phyloP scores from a whole-genome alignment of 2,113 vertebrate genomes.

The Rutilus rutilus region DNA sequence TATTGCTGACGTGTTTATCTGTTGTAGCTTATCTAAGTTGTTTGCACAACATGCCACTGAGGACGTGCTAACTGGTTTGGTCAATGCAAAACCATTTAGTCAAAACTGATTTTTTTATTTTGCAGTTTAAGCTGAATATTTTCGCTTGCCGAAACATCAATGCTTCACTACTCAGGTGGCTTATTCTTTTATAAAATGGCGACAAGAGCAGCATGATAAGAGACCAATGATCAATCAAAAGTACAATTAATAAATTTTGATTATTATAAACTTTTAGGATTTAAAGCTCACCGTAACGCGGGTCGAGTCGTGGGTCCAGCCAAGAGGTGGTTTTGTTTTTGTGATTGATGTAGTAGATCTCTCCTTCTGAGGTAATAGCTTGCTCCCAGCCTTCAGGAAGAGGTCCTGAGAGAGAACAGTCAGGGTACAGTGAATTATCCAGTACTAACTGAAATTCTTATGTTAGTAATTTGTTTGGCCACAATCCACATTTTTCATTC shows the following conservation, averaged over 20 bases:
- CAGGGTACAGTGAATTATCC: constrained; percentile 31
- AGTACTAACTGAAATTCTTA: not conserved
- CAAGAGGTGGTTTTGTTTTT: constrained; percentile 99
- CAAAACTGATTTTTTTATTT: not conserved
- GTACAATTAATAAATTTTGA: not conserved
- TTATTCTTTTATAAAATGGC: not conserved
- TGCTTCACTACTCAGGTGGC: not conserved
- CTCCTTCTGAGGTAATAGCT: constrained; percentile 96
- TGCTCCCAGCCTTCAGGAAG: constrained; percentile 99
- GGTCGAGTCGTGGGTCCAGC: constrained; percentile 97
- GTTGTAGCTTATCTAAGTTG: not conserved
- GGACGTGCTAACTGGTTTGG: not conserved
- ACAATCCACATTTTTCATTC: not conserved
- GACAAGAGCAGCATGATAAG: not conserved
- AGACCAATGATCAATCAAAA: not conserved
- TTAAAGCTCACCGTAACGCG: constrained; percentile 90
- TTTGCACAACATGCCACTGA: not conserved
- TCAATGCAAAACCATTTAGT: not conserved
- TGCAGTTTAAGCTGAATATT: not conserved
- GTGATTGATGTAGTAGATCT: constrained; percentile 99
- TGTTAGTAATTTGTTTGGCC: not conserved
- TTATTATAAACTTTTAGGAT: not conserved
- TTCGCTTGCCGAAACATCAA: not conserved
- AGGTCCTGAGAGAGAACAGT: constrained; percentile 83
- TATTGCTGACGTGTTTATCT: not conserved